These are phyloP conservation scores for Ctenoplectra terminalis DNA, from an alignment of 1,140 invertebrate species.

Conservation along the genomic window DNA sequence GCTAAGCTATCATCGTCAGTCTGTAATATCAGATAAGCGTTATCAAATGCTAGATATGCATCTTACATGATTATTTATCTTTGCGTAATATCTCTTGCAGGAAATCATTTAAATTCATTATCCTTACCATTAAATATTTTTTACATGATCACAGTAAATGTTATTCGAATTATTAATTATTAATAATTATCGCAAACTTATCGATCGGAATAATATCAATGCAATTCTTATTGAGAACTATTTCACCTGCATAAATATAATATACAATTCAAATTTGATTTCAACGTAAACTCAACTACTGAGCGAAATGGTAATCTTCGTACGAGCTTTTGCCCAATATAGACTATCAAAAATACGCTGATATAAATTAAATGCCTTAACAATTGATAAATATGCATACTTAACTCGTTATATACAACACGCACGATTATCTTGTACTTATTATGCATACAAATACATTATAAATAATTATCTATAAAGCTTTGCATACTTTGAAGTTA, in stretches of 20 bases:
- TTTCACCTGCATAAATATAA: background rate
- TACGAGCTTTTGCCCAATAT: background rate
- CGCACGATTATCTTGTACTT: background rate
- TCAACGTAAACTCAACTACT: background rate
- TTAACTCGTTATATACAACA: slow-evolving; percentile 6
- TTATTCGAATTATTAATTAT: slow-evolving; percentile 5
- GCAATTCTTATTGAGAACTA: background rate
- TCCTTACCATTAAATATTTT: slow-evolving; percentile 16
- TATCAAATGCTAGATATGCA: slow-evolving; percentile 53
- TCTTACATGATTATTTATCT: slow-evolving; percentile 18
- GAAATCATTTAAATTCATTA: slow-evolving; percentile 18
- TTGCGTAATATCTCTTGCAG: slow-evolving; percentile 2
- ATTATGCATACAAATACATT: background rate
- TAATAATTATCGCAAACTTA: slow-evolving; percentile 5
- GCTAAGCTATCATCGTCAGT: slow-evolving; percentile 65
- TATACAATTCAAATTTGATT: background rate
- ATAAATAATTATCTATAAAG: slow-evolving; percentile 7
- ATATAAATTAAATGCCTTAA: slow-evolving; percentile 27
- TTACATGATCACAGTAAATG: slow-evolving; percentile 34
- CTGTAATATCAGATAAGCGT: slow-evolving; percentile 54
- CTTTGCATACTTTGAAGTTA: background rate
- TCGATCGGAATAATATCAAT: background rate
- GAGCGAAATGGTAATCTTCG: background rate
- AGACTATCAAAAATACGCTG: background rate
- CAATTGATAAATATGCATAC: background rate